A percentile compares a stretch with the other conserved stretches of the same genome.
These are phyloP conservation scores for Muntiacus reevesi DNA, from an alignment of 2,113 vertebrate species.

Conservation along the genomic window DNA sequence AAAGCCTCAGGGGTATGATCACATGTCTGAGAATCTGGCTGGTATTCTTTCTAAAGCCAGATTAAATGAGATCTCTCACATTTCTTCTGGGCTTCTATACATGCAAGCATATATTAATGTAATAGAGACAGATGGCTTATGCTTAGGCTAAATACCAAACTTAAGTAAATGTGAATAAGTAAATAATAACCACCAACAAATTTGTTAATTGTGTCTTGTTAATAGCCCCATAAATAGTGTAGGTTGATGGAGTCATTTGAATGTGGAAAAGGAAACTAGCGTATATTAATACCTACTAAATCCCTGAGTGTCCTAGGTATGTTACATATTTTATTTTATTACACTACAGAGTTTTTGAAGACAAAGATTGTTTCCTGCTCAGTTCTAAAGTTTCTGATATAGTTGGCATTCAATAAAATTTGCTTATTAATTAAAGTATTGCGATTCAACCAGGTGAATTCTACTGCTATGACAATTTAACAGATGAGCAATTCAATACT, in stretches of 20 bases:
- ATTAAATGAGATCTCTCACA: background rate
- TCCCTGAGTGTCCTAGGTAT: background rate
- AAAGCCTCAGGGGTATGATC: background rate
- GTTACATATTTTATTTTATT: background rate
- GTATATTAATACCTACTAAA: background rate
- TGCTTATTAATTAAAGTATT: background rate
- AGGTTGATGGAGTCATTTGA: background rate
- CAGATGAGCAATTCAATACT: background rate
- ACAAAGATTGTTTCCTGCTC: background rate
- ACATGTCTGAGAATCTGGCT: background rate
- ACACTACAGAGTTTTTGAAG: background rate
- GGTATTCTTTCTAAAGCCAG: background rate
- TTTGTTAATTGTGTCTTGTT: background rate
- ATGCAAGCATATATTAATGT: background rate
- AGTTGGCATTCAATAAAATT: background rate
- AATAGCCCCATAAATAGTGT: background rate
- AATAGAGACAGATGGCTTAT: background rate
- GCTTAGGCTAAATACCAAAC: background rate
- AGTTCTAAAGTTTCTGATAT: background rate
- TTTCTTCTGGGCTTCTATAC: background rate
- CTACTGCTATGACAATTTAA: background rate
- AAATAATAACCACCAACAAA: background rate
- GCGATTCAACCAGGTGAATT: background rate
- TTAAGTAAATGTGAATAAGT: background rate
- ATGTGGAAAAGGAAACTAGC: background rate